Percentiles rank a stretch among this genome's conserved stretches.
phyloP scores from a whole-genome alignment of 2,888 invertebrate species.

The Tenodera sinensis region DNA sequence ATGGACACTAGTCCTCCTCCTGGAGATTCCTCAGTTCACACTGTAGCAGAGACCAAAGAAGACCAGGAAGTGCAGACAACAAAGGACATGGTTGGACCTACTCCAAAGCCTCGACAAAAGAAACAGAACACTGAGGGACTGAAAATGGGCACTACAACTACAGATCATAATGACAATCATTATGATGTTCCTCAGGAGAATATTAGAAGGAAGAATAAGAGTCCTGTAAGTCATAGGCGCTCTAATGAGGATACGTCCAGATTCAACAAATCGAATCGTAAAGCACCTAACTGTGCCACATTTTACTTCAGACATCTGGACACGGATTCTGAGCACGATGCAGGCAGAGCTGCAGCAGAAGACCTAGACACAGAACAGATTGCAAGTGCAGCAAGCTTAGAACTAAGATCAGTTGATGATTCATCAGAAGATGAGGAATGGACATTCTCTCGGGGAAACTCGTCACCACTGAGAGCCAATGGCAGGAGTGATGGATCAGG shows the following conservation, averaged over 20 bases:
- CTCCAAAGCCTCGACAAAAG: not conserved
- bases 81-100: not conserved
- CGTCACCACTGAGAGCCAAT: not conserved
- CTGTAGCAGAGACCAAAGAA: slow-evolving; percentile 32
- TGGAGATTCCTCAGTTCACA: not conserved
- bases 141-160: not conserved
- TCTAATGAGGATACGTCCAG: not conserved
- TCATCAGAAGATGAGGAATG: slow-evolving; percentile 63
- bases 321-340: slow-evolving; percentile 76
- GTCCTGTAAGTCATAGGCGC: not conserved
- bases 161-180: not conserved
- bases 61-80: not conserved
- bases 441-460: slow-evolving; percentile 52
- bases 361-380: slow-evolving; percentile 41
- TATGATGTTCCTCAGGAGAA: not conserved
- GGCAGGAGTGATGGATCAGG: slow-evolving; percentile 3
- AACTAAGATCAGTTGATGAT: slow-evolving; percentile 40
- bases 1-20: slow-evolving; percentile 38
- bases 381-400: slow-evolving; percentile 9
- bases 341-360: not conserved
- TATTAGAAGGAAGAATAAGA: not conserved
- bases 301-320: slow-evolving; percentile 85
- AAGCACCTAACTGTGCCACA: slow-evolving; percentile 73
- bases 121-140: not conserved
- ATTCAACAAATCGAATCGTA: slow-evolving; percentile 54